phyloP scores from a whole-genome alignment of 2,113 vertebrate genomes.

The Misgurnus anguillicaudatus region DNA sequence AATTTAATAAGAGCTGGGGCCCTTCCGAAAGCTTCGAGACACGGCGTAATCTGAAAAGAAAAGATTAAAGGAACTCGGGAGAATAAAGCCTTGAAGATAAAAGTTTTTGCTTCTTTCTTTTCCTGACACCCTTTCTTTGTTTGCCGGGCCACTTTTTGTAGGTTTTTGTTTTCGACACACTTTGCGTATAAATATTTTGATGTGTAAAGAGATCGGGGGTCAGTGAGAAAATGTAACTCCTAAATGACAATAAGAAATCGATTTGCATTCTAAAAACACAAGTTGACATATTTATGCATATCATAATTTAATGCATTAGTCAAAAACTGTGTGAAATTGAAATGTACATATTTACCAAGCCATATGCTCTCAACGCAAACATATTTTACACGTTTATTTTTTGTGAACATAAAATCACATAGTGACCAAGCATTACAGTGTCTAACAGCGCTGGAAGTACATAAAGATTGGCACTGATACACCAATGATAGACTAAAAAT shows the following conservation, averaged over 20 bases:
- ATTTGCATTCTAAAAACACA: neutral
- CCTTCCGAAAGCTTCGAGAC: conserved; percentile 74
- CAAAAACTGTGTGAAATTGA: too few species aligned
- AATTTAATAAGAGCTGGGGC: conserved; percentile 86
- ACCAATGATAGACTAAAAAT: neutral
- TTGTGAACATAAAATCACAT: too few species aligned
- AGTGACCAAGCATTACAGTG: neutral
- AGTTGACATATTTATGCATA: neutral
- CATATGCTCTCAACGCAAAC: neutral
- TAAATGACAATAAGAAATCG: neutral
- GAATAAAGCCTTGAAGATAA: conserved; percentile 70
- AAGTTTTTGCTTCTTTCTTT: conserved; percentile 60
- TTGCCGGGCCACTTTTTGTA: conserved; percentile 66
- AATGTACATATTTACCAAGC: neutral
- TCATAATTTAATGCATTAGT: too few species aligned
- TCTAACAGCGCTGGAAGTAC: neutral
- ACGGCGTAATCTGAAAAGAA: conserved; percentile 72
- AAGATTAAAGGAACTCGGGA: conserved; percentile 73
- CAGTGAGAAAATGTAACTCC: conserved; percentile 1
- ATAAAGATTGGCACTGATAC: neutral
- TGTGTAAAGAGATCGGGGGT: neutral
- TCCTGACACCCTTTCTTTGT: conserved; percentile 65
- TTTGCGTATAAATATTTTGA: conserved; percentile 59
- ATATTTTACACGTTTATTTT: too few species aligned
- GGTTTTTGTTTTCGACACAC: conserved; percentile 62